Base-by-base conservation (phyloP, 2,888 invertebrate genomes). In the Phaonia tiefii region DNA sequence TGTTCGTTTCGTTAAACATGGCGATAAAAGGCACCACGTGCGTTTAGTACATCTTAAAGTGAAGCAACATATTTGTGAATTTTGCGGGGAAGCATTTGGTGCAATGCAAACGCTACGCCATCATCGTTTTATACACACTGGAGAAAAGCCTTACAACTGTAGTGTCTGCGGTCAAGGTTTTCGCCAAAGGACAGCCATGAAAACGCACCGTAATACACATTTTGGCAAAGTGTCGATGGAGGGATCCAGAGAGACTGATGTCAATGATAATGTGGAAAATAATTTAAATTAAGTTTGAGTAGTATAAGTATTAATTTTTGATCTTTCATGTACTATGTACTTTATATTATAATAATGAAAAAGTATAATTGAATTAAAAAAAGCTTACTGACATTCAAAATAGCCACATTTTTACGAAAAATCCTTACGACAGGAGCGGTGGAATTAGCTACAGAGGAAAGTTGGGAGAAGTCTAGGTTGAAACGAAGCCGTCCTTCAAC, bases 61-160 rank as follows among this genome's bases (percentile, higher is more conserved):
- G 1, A 84, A 83, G 42, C 83, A 83, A 7, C 82, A 79, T 60
- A 54, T 74, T 25, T 84, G 84, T 63, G 78, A 74, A 49, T 77
- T 79, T 54, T 84, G 84, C 42, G 79, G 80, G 0, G 82, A 83
- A 25, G 79, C 82, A 8, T 84, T 84, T 70, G 83, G 81, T 8
- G 82, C 81, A 1, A 77, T 78, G 63, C 83, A 83, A 63, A 83
- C 84, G 8, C 22, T 84, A 0, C 83, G 83, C 2, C 83, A 83
- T 79, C 84, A 84, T 58, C 73, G 78, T 11, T 84, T 82, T 13
- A 80, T 79, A 54, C 84, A 84, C 39, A 83, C 84, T 17, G 84
- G 84, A 0, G 84, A 84, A 60, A 84, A 84, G 56, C 84, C 84
- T 8, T 84, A 84, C 49, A 75, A 80, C n/a, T 83, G 84, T 37